phyloP scores from a whole-genome alignment of 2,113 vertebrate genomes.

The Lepidothrix coronata region DNA sequence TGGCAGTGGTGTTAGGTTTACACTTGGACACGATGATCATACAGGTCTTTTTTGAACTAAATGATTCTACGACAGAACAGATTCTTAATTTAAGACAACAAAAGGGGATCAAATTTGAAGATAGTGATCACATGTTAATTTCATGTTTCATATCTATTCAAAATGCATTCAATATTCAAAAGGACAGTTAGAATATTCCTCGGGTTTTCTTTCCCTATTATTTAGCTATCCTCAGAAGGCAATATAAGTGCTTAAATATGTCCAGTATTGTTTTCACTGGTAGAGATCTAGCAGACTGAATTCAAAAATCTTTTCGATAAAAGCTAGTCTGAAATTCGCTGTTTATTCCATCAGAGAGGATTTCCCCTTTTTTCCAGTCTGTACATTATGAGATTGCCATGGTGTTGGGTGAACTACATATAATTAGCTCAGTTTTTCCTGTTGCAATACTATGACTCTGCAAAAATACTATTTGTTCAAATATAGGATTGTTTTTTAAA shows the following conservation, averaged over 20 bases:
- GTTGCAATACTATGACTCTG: neutral
- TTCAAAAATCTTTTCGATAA: neutral
- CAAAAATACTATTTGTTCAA: neutral
- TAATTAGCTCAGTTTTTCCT: neutral
- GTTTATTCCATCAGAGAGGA: neutral
- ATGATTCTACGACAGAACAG: neutral
- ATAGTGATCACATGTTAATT: neutral
- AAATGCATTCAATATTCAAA: neutral
- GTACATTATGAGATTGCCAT: neutral
- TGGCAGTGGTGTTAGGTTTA: neutral
- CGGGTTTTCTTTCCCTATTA: neutral
- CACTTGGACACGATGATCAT: neutral
- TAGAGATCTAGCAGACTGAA: neutral
- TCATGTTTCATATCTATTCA: neutral
- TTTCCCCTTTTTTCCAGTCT: neutral
- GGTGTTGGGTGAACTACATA: neutral
- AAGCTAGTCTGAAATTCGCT: neutral
- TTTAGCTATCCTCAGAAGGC: neutral
- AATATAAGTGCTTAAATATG: neutral
- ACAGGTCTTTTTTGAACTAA: neutral
- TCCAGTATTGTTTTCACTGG: neutral
- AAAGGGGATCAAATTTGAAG: neutral
- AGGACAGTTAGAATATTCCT: neutral
- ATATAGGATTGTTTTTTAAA: neutral
- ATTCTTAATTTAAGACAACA: neutral